phyloP scores from a whole-genome alignment of 1,140 invertebrate species.

The Drosophila repleta region DNA sequence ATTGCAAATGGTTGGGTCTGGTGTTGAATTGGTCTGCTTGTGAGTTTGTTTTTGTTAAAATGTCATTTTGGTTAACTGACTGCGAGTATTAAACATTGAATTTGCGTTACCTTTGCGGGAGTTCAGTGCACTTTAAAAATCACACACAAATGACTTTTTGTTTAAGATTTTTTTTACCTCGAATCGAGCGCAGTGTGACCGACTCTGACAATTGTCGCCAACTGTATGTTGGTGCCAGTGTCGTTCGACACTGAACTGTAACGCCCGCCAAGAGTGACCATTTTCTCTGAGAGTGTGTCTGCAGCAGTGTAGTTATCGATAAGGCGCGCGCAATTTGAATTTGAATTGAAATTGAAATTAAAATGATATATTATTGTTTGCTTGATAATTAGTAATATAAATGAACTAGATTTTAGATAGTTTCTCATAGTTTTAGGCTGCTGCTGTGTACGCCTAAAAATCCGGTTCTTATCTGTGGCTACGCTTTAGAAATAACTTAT shows the following conservation, averaged over 20 bases:
- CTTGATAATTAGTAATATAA: too few species aligned
- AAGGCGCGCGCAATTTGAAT: not conserved
- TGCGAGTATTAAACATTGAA: slow-evolving; percentile 33
- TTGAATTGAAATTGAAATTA: not conserved
- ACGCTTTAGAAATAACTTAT: not conserved
- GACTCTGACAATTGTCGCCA: slow-evolving; percentile 12
- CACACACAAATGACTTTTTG: slow-evolving; percentile 49
- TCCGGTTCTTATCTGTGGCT: slow-evolving; percentile 16
- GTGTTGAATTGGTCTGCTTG: slow-evolving; percentile 28
- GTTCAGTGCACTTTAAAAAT: slow-evolving; percentile 47
- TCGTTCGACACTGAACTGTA: slow-evolving; percentile 6
- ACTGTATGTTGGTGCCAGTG: slow-evolving; percentile 18
- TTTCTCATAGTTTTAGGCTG: too few species aligned
- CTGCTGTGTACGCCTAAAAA: not conserved
- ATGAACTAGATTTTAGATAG: too few species aligned
- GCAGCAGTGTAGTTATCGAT: not conserved
- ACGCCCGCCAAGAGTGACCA: slow-evolving; percentile 4
- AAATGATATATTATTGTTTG: too few species aligned
- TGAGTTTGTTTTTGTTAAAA: slow-evolving; percentile 38
- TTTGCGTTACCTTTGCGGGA: slow-evolving; percentile 46
- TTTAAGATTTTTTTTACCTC: slow-evolving; percentile 53
- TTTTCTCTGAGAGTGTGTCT: not conserved
- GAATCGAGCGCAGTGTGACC: slow-evolving; percentile 40
- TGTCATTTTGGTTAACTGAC: slow-evolving; percentile 40
- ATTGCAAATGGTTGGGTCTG: slow-evolving; percentile 37